Percentiles rank a stretch among this genome's conserved stretches.
These are phyloP conservation scores for Melanogrammus aeglefinus DNA, from an alignment of 2,797 vertebrate species.

Conservation along the genomic window DNA sequence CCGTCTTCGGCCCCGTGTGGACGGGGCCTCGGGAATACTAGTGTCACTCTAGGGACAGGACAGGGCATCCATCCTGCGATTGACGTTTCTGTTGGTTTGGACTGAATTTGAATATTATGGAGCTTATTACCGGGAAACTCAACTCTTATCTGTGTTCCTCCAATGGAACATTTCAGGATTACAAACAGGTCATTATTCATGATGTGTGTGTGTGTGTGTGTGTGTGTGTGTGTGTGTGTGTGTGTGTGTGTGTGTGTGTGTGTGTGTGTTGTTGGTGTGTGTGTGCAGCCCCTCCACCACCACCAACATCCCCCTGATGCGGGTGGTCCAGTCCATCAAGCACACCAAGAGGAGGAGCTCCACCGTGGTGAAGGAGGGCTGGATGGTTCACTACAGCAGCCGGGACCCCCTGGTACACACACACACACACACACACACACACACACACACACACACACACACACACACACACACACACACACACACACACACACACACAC, in stretches of 20 bases:
- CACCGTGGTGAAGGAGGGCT: conserved; percentile 75
- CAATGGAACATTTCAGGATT: too few relatives aligned
- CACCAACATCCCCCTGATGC: conserved; percentile 80
- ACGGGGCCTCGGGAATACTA: too few relatives aligned
- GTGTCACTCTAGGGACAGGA: too few relatives aligned
- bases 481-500: too few relatives aligned
- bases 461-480: too few relatives aligned
- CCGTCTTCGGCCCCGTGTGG: too few relatives aligned
- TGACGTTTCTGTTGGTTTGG: too few relatives aligned
- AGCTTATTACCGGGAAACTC: too few relatives aligned
- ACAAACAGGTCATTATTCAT: too few relatives aligned
- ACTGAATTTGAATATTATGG: too few relatives aligned
- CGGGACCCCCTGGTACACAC: conserved; percentile 70
- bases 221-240: not conserved
- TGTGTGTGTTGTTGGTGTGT: not conserved
- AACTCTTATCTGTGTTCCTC: too few relatives aligned
- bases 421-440: not conserved
- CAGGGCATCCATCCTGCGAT: too few relatives aligned
- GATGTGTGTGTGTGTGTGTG: not conserved
- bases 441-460: not conserved
- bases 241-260: conserved; percentile 9
- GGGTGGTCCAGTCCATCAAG: conserved; percentile 79
- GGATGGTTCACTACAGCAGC: conserved; percentile 80
- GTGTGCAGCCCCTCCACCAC: conserved; percentile 69
- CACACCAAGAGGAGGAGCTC: conserved; percentile 78